A percentile compares a stretch with the other conserved stretches of the same genome.
Evolutionary conservation across 2,888 invertebrate genomes (phyloP).

Genomic region (Patella pellucida): DNA sequence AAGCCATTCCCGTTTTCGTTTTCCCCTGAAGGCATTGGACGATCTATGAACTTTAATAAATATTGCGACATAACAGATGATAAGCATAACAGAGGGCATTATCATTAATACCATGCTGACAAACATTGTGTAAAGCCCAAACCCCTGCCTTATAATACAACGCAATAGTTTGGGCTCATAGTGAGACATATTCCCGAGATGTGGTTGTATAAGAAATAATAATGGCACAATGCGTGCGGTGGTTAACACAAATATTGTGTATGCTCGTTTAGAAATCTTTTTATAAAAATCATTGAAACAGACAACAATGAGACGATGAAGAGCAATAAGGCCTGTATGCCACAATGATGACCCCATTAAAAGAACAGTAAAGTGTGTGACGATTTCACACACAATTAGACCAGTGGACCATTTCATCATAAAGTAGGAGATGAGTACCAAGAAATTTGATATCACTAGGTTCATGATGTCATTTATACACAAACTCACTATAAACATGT

Average conservation of each 20-base stretch:
- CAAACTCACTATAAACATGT: constrained; percentile 66
- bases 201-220: constrained; percentile 61
- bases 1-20: constrained; percentile 59
- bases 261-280: constrained; percentile 65
- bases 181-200: constrained; percentile 61
- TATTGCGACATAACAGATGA: constrained; percentile 66
- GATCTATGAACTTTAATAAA: constrained; percentile 65
- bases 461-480: constrained; percentile 68
- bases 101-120: constrained; percentile 65
- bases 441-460: constrained; percentile 60
- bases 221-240: constrained; percentile 64
- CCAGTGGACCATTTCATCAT: constrained; percentile 61
- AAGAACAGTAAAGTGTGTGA: constrained; percentile 65
- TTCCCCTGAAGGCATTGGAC: constrained; percentile 57
- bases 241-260: constrained; percentile 64
- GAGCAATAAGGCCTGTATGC: constrained; percentile 68
- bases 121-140: constrained; percentile 61
- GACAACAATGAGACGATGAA: constrained; percentile 67
- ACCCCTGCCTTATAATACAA: constrained; percentile 62
- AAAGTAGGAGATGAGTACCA: constrained; percentile 65
- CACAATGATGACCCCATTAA: constrained; percentile 67
- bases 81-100: constrained; percentile 66
- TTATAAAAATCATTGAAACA: constrained; percentile 66
- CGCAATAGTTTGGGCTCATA: constrained; percentile 65
- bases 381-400: constrained; percentile 61